Percentiles rank a stretch among this genome's conserved stretches.
Conservation (phyloP, 53 echinoderm and acorn worm genomes). For the Holothuria scabra region DNA sequence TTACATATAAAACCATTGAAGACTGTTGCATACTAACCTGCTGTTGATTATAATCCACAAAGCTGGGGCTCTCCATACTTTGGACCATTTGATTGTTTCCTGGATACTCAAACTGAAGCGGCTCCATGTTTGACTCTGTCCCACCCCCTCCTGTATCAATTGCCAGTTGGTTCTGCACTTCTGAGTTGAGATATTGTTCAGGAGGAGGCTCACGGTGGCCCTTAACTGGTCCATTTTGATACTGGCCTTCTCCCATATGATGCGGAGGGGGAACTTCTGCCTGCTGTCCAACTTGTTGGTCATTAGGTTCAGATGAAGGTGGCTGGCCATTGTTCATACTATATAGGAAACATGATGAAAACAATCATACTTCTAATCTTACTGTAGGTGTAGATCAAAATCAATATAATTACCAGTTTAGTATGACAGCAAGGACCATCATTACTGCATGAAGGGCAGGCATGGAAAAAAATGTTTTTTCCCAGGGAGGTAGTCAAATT, state of each 20-base stretch:
- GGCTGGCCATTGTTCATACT: slow-evolving; percentile 47
- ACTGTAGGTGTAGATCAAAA: no score
- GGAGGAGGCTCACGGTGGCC: slow-evolving; percentile 28
- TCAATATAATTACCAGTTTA: no score
- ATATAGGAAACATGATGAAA: no score
- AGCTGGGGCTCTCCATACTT: slow-evolving; percentile 99
- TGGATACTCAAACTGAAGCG: slow-evolving; percentile 96
- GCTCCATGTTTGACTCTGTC: slow-evolving; percentile 86
- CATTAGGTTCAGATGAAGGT: slow-evolving; percentile 15
- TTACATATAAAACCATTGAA: no score
- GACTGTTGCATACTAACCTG: slow-evolving; percentile 53
- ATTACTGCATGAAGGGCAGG: no score
- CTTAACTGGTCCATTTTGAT: slow-evolving; percentile 41
- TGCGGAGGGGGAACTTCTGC: slow-evolving; percentile 13
- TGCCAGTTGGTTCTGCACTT: slow-evolving; percentile 86
- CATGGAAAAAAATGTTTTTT: no score
- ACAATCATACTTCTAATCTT: no score
- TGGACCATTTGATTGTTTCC: slow-evolving; percentile 86
- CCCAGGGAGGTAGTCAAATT: no score
- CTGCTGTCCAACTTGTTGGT: slow-evolving; percentile 8
- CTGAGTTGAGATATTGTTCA: slow-evolving; percentile 42
- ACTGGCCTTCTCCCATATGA: slow-evolving; percentile 29
- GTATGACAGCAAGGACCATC: no score
- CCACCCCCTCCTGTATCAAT: slow-evolving; percentile 83
- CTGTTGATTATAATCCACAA: slow-evolving; percentile 81